These are phyloP conservation scores for Xylota segnis DNA, from an alignment of 2,888 invertebrate species.

Conservation along the genomic window DNA sequence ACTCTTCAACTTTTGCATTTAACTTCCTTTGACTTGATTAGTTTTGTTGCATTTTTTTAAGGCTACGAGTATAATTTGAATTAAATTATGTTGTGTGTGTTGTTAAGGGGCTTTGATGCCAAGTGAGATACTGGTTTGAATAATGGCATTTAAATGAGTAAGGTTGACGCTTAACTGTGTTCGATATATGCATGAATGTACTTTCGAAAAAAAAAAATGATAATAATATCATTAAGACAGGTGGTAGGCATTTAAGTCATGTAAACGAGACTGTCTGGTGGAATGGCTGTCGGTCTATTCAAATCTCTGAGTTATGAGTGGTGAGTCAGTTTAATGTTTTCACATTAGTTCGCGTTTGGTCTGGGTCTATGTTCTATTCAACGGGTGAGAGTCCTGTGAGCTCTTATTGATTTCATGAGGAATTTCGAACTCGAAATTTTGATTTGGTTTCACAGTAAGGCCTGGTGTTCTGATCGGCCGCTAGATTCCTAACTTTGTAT, in stretches of 20 bases:
- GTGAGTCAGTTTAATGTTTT: too few species aligned
- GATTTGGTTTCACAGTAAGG: too few species aligned
- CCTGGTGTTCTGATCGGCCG: too few species aligned
- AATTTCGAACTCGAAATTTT: too few species aligned
- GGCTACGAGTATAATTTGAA: constrained; percentile 29
- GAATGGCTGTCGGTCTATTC: neutral
- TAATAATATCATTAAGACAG: neutral
- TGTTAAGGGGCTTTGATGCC: constrained; percentile 5
- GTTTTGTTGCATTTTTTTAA: constrained; percentile 2
- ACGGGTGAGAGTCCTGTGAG: too few species aligned
- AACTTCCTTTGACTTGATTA: constrained; percentile 15
- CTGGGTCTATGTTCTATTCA: too few species aligned
- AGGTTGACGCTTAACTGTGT: constrained; percentile 5
- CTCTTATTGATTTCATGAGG: too few species aligned
- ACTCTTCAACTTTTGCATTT: constrained; percentile 37
- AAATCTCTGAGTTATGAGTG: too few species aligned
- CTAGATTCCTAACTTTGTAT: too few species aligned
- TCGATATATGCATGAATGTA: constrained; percentile 8
- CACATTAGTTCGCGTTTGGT: too few species aligned
- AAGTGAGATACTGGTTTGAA: constrained; percentile 47
- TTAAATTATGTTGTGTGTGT: constrained; percentile 31
- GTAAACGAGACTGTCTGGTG: neutral
- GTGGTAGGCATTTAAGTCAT: neutral
- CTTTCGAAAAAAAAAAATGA: neutral
- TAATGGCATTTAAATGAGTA: constrained; percentile 59